Evolutionary conservation across 2,797 vertebrate genomes (phyloP), one percentile per base, ranked within the genome.

Genomic region (Erpetoichthys calabaricus): DNA sequence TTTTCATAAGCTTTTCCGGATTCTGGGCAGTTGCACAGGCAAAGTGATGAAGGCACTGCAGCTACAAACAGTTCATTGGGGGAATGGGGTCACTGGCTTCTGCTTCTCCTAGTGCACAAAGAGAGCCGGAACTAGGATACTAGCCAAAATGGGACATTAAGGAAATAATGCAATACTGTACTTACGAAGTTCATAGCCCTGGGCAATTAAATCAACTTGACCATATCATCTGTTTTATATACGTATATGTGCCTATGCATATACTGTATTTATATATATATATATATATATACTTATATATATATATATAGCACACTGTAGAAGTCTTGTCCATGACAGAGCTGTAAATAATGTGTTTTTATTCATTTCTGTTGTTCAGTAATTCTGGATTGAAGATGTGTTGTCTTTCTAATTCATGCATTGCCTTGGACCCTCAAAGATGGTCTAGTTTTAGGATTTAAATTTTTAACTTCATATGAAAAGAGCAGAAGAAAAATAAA

Each of bases 361-460:
- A 86, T 85, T 86, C 79, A 83, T 86, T 86, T 88, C 81, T 82
- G 83, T 82, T 80, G 84, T 86, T 85, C 78, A 78, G 82, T 88
- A 80, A 85, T 53, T 78, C 80, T 81, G 81, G 78, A 81, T 82
- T 80, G 76, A 79, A 74, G 86, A 63, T 76, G 81, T 85, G 80
- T 85, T 70, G 80, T 86, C 79, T 85, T 71, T 82, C 80, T 82
- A 67, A 78, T 75, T 74, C 77, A 83, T 77, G 78, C 73, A 70
- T 82, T 80, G 75, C 78, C 77, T 79, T 80, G 79, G 75, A 76
- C 78, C 78, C 82, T 79, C 69, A 73, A 76, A 80, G 78, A 83
- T 56, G 73, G 81, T 67, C 75, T 86, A 65, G 80, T 80, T 78
- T 80, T 79, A 77, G 81, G 60, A 73, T 75, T 81, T 68, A 83